phyloP scores from a whole-genome alignment of 2,888 invertebrate genomes.

The Drosophila recens region DNA sequence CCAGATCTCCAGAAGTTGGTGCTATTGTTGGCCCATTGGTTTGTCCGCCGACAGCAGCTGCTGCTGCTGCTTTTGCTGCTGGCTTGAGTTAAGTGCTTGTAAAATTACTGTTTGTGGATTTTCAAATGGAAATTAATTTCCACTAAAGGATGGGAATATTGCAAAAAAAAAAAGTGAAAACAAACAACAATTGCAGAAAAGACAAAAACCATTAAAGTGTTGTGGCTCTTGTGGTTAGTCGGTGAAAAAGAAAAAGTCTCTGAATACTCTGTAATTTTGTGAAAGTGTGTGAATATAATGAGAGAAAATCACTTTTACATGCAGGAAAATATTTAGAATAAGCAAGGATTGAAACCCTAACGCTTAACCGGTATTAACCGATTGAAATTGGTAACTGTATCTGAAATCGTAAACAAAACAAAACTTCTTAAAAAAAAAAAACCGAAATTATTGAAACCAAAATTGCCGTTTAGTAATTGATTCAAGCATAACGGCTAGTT shows the following conservation, averaged over 20 bases:
- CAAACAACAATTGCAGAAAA: conserved; percentile 5
- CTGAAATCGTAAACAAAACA: no score
- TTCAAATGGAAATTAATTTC: conserved; percentile 72
- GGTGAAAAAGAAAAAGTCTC: not conserved
- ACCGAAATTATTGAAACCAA: no score
- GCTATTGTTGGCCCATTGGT: conserved; percentile 15
- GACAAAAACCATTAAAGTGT: conserved; percentile 30
- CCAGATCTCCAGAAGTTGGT: conserved; percentile 1
- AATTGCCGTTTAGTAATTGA: no score
- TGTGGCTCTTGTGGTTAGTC: conserved; percentile 23
- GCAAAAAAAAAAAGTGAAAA: conserved; percentile 12
- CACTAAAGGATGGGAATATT: conserved; percentile 32
- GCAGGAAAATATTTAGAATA: no score
- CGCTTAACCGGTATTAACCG: no score
- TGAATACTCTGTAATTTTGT: conserved; percentile 11
- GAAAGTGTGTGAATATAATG: not conserved
- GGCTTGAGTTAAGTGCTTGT: conserved; percentile 70
- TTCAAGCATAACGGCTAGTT: no score
- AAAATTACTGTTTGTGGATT: conserved; percentile 77
- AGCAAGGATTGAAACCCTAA: no score
- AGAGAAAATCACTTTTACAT: not conserved
- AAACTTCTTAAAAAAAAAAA: no score
- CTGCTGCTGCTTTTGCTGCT: conserved; percentile 46
- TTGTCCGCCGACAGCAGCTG: conserved; percentile 38
- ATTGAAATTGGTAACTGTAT: no score